Evolutionary conservation across 2,888 invertebrate genomes (phyloP).

Genomic region (Lochmaea crataegi): DNA sequence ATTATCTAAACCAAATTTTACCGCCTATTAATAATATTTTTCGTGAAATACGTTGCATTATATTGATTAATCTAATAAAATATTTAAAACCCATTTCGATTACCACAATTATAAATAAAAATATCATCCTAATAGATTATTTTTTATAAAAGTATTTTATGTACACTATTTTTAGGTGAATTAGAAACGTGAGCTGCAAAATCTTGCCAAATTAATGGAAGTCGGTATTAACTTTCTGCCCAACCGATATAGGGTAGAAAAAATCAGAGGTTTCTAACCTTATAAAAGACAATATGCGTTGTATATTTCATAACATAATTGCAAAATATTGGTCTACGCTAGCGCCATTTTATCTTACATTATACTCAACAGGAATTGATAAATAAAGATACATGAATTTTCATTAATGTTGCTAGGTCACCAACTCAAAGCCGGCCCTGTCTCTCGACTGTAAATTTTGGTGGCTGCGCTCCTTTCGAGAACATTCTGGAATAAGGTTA

Average conservation of each 20-base stretch:
- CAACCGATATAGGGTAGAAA: neutral
- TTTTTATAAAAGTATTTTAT: constrained; percentile 9
- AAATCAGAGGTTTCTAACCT: neutral
- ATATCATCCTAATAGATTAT: neutral
- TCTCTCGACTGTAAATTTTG: too few relatives aligned
- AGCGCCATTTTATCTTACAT: neutral
- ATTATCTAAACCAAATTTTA: neutral
- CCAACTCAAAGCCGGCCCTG: too few relatives aligned
- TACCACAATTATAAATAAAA: neutral
- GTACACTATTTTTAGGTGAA: constrained; percentile 26
- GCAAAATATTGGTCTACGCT: neutral
- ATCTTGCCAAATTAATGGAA: constrained; percentile 8
- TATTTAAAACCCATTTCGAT: neutral
- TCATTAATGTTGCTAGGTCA: too few relatives aligned
- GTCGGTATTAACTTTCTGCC: constrained; percentile 18
- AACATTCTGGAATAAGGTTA: too few relatives aligned
- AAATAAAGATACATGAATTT: neutral
- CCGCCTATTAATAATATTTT: too few relatives aligned
- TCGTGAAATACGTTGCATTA: neutral
- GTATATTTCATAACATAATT: too few relatives aligned
- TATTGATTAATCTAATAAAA: neutral
- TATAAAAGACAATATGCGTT: too few relatives aligned
- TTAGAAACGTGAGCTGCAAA: constrained; percentile 3
- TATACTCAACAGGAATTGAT: neutral
- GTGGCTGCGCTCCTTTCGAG: too few relatives aligned